Base-by-base conservation (phyloP, 2,113 vertebrate genomes). In the Dipodomys merriami region DNA sequence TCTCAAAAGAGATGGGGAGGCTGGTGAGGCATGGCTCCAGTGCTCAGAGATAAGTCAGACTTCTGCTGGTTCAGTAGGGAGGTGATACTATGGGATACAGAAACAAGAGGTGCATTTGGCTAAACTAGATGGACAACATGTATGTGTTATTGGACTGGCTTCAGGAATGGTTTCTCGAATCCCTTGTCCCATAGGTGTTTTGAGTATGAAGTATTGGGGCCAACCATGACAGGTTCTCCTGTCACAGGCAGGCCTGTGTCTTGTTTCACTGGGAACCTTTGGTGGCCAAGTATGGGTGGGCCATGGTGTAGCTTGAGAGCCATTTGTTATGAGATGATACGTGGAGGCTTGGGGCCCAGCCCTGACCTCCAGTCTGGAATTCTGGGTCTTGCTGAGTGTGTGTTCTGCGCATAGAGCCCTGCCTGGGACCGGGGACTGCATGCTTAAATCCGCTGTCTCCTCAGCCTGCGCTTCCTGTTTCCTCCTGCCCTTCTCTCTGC, bases 381-480 rank as follows among this genome's bases (percentile, higher is more conserved):
- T 39, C 20, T 27, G 13, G n/a, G n/a, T 46, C n/a, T 44, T 90
- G 93, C 93, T 77, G 74, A 79, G 13, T 46, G 22, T 72, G 86
- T 68, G 29, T 88, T 39, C 29, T 81, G 0, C 5, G 92, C 44
- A 29, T 83, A 93, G 85, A 19, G 81, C 53, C 53, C 64, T 46
- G 64, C 67, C 0, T 12, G 44, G 83, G 46, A 27, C 27, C 16
- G 77, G 83, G 80, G 0, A 8, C 46, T 96, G 97, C 97, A 91
- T 97, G 97, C 72, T 5, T 46, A 30, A 2, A 29, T 33, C 69
- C 27, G 94, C 88, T 96, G 44, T 96, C 82, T 81, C 49, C 64
- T n/a, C 83, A 30, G 88, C 90, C 90, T 15, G 73, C 68, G 46
- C 46, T 93, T 93, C 91, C 91, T 88, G 84, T 44, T 93, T 93